These are phyloP conservation scores for Calameuta idolon DNA, from an alignment of 2,888 invertebrate genomes.

Conservation along the genomic window DNA sequence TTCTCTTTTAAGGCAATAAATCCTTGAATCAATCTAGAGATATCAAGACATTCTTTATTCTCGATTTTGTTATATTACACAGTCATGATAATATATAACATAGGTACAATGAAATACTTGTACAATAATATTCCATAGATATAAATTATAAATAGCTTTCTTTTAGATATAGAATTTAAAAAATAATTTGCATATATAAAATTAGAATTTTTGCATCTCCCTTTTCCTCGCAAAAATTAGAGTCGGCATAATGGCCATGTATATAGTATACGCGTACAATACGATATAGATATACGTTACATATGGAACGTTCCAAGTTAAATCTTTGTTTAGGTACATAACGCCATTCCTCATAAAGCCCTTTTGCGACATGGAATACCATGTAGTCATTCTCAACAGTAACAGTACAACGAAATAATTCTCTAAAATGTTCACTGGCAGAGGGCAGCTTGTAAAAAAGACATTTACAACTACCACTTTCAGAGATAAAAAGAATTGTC, in stretches of 20 bases:
- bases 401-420: neutral
- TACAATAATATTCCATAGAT: constrained; percentile 5
- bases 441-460: neutral
- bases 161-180: constrained; percentile 6
- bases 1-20: neutral
- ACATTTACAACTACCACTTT: neutral
- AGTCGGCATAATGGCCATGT: neutral
- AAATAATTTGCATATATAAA: constrained; percentile 10
- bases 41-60: neutral
- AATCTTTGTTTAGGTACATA: neutral
- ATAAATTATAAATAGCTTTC: constrained; percentile 8
- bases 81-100: constrained; percentile 1
- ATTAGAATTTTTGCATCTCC: neutral
- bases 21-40: neutral
- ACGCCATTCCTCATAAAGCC: neutral
- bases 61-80: constrained; percentile 1
- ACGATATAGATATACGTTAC: neutral
- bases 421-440: neutral
- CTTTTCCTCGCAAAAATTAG: neutral
- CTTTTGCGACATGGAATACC: neutral
- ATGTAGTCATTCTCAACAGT: neutral
- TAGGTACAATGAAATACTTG: constrained; percentile 1
- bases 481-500: neutral
- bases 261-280: neutral
- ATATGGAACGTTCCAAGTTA: neutral